Conservation (phyloP, 2,797 vertebrate genomes). For the Emys orbicularis region DNA sequence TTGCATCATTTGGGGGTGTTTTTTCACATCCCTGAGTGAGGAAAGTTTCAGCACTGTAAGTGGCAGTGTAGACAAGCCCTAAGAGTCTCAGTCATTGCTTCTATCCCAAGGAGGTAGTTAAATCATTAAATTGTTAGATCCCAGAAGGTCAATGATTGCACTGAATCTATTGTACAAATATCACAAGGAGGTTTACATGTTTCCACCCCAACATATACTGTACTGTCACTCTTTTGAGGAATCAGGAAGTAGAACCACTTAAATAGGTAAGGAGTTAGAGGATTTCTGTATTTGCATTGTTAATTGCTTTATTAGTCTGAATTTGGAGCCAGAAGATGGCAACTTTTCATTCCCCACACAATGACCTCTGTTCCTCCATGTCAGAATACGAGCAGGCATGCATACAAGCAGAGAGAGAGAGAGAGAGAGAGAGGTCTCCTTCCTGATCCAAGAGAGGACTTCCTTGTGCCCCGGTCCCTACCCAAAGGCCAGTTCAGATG, state of each 20-base stretch:
- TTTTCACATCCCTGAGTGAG: no score
- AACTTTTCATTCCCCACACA: fast-evolving
- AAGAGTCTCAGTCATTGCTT: not conserved
- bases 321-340: not conserved
- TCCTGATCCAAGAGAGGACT: not conserved
- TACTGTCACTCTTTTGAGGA: not conserved
- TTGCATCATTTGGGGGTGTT: no score
- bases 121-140: not conserved
- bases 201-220: not conserved
- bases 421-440: not conserved
- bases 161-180: not conserved
- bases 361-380: not conserved
- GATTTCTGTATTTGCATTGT: not conserved
- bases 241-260: not conserved
- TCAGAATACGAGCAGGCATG: not conserved
- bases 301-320: not conserved
- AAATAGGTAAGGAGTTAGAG: not conserved
- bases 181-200: not conserved
- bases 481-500: not conserved
- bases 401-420: not conserved
- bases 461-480: not conserved
- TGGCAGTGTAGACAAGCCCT: no score
- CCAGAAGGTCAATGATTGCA: not conserved
- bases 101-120: not conserved
- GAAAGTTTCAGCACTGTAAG: no score